Base-by-base conservation (phyloP, 2,888 invertebrate species). In the Hydraecia micacea region DNA sequence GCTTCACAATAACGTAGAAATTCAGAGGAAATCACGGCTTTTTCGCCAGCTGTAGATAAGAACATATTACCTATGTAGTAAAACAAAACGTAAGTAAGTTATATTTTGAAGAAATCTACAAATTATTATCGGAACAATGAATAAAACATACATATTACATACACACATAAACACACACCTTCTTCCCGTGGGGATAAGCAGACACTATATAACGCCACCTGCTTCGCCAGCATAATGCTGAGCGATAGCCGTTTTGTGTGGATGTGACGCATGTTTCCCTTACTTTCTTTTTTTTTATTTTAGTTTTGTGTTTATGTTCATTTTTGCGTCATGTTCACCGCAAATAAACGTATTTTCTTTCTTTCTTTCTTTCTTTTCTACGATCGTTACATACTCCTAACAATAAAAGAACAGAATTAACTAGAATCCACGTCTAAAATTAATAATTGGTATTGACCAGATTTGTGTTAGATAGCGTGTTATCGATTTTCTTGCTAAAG, bases 401-500 rank as follows among this genome's bases (percentile, higher is more conserved):
- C 28, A 28, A 7, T 60, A 71, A 69, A 70, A 71, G 15, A 71
- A 65, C 70, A 67, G 4, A 39, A 70, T 65, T 74, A 39, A 71
- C 58, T 66, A 67, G 82, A 82, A 77, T 76, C 76, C 75, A 74
- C 68, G 55, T 60, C 58, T 63, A 42, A 81, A 77, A 73, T 77
- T 63, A 58, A 77, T 65, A 55, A 58, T 74, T 70, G 49, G 32
- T 71, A 83, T 79, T 78, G 74, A 76, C 76, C 72, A 78, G 78
- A 79, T 77, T 46, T 78, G 13, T 77, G 13, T 62, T 58, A 76
- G 87, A 88, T 85, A 80, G 15, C 42, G 66, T 21, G 49, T 85
- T 87, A 88, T 88, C 89, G 21, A 73, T 85, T 82, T 88, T 85
- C 87, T 88, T 72, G 78, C 49, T 68, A 87, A 84, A 88, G 28